Conservation (phyloP, 1,140 invertebrate genomes). For the Drosophila pallidifrons region DNA sequence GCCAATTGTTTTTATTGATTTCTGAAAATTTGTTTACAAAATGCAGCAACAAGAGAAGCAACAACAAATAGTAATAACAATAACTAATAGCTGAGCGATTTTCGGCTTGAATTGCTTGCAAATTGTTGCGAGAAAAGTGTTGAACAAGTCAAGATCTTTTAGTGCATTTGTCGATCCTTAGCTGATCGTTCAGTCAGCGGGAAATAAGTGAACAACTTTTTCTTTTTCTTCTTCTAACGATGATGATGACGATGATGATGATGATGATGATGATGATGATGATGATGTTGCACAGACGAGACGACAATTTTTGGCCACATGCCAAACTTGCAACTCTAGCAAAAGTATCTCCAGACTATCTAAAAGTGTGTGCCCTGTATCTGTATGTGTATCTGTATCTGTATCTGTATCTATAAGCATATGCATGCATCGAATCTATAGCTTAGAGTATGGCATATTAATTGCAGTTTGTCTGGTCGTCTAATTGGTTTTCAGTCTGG, state of each 20-base stretch:
- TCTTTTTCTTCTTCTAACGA: not conserved
- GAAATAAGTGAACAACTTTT: constrained; percentile 27
- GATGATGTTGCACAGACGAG: constrained; percentile 39
- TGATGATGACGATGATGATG: constrained; percentile 10
- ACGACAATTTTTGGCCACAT: constrained; percentile 61
- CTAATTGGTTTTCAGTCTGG: constrained; percentile 7
- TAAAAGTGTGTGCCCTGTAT: constrained; percentile 33
- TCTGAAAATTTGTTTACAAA: constrained; percentile 75
- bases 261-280: constrained; percentile 7
- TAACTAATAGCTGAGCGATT: constrained; percentile 55
- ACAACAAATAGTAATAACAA: constrained; percentile 29
- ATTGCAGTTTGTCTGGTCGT: constrained; percentile 57
- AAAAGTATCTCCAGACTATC: constrained; percentile 41
- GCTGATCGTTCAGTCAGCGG: constrained; percentile 29
- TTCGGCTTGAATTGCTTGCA: constrained; percentile 66
- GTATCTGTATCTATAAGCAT: constrained; percentile 20
- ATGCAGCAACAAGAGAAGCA: constrained; percentile 38
- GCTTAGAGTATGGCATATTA: constrained; percentile 49
- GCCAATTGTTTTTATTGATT: constrained; percentile 73
- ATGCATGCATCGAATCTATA: constrained; percentile 31
- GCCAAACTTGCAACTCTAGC: constrained; percentile 64
- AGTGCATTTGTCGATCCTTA: constrained; percentile 40
- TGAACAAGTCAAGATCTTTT: constrained; percentile 19
- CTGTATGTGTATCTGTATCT: constrained; percentile 19
- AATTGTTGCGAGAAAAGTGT: constrained; percentile 21